phyloP scores from a whole-genome alignment of 1,140 invertebrate genomes.

The Bombus pascuorum region DNA sequence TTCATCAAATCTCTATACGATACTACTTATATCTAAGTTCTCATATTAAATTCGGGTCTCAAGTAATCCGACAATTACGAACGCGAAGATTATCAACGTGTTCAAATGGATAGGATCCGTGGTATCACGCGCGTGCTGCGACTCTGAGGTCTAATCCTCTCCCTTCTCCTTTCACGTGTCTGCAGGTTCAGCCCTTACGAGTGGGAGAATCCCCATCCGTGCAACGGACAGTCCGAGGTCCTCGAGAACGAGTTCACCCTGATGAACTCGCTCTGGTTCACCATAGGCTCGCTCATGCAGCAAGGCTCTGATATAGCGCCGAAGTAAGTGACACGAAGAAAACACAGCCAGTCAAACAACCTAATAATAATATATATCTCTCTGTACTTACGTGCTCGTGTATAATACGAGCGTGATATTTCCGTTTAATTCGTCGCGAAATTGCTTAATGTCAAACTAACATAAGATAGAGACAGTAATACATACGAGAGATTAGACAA shows the following conservation, averaged over 20 bases:
- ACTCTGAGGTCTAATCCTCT: constrained; percentile 76
- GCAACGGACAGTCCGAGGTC: constrained; percentile 89
- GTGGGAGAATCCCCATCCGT: constrained; percentile 93
- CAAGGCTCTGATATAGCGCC: constrained; percentile 95
- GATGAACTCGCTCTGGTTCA: constrained; percentile 94
- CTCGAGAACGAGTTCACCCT: constrained; percentile 95
- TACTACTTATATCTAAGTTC: too few species aligned
- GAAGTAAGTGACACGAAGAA: constrained; percentile 83
- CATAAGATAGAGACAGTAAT: too few species aligned
- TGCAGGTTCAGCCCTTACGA: constrained; percentile 94
- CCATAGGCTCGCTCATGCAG: constrained; percentile 95
- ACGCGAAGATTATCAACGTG: background rate
- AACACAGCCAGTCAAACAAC: constrained; percentile 36
- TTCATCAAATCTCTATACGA: too few species aligned
- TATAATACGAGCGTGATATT: background rate
- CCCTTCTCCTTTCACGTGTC: constrained; percentile 78
- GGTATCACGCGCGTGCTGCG: constrained; percentile 39
- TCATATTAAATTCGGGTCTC: too few species aligned
- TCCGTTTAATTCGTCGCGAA: background rate
- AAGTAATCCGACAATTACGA: too few species aligned
- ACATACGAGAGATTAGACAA: too few species aligned
- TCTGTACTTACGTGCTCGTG: background rate
- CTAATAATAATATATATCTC: background rate
- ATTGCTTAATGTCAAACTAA: too few species aligned
- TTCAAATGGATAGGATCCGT: background rate